Evolutionary conservation across 2,113 vertebrate genomes (phyloP).

Genomic region (Xerus inauris): DNA sequence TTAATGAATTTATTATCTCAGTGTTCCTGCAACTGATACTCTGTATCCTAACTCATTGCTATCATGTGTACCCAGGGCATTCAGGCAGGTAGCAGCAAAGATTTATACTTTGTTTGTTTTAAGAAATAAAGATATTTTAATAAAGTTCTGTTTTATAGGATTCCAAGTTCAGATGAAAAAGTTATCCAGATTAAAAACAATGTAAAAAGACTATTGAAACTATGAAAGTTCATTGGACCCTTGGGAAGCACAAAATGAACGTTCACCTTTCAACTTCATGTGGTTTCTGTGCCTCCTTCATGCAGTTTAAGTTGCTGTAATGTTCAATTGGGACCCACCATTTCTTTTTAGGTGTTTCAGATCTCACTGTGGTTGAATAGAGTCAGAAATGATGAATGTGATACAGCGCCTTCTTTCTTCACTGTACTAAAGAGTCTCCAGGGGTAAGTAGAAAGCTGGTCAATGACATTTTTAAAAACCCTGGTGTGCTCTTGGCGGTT

Average conservation of each 20-base stretch:
- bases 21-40: neutral
- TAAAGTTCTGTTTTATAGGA: constrained; percentile 45
- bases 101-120: constrained; percentile 55
- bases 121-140: constrained; percentile 34
- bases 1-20: constrained; percentile 57
- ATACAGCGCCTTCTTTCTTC: constrained; percentile 16
- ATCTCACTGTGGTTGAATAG: constrained; percentile 68
- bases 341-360: constrained; percentile 76
- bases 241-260: neutral
- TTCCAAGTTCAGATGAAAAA: neutral
- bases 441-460: constrained; percentile 62
- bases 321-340: constrained; percentile 56
- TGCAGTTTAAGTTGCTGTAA: constrained; percentile 39
- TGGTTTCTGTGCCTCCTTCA: constrained; percentile 49
- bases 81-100: neutral
- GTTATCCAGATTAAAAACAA: neutral
- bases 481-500: constrained; percentile 59
- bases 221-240: neutral
- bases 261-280: neutral
- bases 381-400: constrained; percentile 76
- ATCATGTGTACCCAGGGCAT: neutral
- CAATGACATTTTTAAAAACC: constrained; percentile 78
- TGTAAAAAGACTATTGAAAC: neutral
- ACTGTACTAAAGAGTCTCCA: constrained; percentile 73
- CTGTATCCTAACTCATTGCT: neutral